Evolutionary conservation across 2,797 vertebrate species (phyloP).

Genomic region (Rhinella marina): DNA sequence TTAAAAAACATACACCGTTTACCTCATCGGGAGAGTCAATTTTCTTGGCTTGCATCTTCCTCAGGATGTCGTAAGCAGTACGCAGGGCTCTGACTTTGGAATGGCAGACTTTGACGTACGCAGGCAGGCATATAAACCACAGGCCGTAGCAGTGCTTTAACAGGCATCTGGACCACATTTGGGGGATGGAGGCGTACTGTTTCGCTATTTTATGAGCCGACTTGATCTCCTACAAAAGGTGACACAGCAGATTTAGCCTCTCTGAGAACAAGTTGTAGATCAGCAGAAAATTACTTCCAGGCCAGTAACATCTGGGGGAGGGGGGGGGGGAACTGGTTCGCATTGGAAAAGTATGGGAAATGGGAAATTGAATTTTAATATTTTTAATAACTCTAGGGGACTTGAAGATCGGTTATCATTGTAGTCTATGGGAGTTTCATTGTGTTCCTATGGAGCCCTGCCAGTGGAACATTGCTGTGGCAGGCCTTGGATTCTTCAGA

Average conservation of each 20-base stretch:
- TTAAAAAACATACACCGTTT: constrained; percentile 27
- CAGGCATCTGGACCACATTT: constrained; percentile 98
- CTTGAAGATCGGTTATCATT: too few species aligned
- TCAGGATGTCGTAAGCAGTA: constrained; percentile 91
- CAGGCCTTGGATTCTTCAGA: too few species aligned
- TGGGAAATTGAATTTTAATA: too few species aligned
- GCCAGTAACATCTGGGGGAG: too few species aligned
- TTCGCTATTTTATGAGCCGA: constrained; percentile 94
- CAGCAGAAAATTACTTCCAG: too few species aligned
- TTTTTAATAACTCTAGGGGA: too few species aligned
- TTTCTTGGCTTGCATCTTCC: constrained; percentile 95
- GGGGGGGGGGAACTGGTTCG: too few species aligned
- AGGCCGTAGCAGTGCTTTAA: constrained; percentile 94
- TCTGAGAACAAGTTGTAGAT: too few species aligned
- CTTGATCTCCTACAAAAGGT: constrained; percentile 88
- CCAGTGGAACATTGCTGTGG: too few species aligned
- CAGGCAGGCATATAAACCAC: constrained; percentile 98
- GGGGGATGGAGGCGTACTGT: constrained; percentile 92
- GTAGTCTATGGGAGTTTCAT: too few species aligned
- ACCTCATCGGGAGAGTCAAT: constrained; percentile 97
- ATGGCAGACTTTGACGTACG: constrained; percentile 89
- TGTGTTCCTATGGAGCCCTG: too few species aligned
- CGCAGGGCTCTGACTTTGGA: constrained; percentile 94
- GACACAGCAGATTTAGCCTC: neutral
- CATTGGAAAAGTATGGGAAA: too few species aligned